Evolutionary conservation across 1,140 invertebrate species (phyloP), one percentile per base, ranked within the genome.

Genomic region (Dermatophagoides farinae): DNA sequence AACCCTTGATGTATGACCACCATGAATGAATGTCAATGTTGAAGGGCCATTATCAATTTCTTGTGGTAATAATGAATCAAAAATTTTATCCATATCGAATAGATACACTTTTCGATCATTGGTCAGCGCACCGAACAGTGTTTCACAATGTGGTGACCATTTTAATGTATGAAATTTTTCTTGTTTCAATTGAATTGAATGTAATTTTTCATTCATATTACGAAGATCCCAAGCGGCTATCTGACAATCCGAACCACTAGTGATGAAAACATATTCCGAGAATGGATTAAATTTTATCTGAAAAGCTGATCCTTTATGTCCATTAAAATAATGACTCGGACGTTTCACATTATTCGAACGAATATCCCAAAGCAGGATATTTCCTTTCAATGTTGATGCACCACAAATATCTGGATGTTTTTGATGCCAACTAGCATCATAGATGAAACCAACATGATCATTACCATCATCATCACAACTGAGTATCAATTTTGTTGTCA

Each of bases 161-260:
- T 98, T 96, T 49, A 98, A 84, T 79, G 97, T 92, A 81, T 99
- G 99, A 65, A 99, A 99, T 76, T 98, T 95, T 72, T 99, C 96
- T 72, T 97, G 97, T 72, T 99, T 96, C 43, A 93, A 97, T 74
- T 98, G 95, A 73, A 99, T 99, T 53, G 91, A 96, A 76, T 99
- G 96, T 60, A 99, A 75, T 75, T 99, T 98, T 31, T 98, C 71
- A 73, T 97, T 98, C 23, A 98, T 75, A 74, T 98, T 97, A 63
- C 93, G 77, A 63, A 99, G 76, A 77, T 99, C 95, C 95, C 95
- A 98, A 18, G 98, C 72, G 18, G 93, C 95, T 25, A 85, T 82
- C 64, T 80, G 82, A 75, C 82, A 97, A 71, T 99, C 96, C 58
- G 96, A 93, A 67, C 90, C 95, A 18, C 93, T 95, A 44, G 96